Percentiles rank a stretch among this genome's conserved stretches.
Evolutionary conservation across 2,113 vertebrate genomes (phyloP).

Genomic region (Scatophagus argus): DNA sequence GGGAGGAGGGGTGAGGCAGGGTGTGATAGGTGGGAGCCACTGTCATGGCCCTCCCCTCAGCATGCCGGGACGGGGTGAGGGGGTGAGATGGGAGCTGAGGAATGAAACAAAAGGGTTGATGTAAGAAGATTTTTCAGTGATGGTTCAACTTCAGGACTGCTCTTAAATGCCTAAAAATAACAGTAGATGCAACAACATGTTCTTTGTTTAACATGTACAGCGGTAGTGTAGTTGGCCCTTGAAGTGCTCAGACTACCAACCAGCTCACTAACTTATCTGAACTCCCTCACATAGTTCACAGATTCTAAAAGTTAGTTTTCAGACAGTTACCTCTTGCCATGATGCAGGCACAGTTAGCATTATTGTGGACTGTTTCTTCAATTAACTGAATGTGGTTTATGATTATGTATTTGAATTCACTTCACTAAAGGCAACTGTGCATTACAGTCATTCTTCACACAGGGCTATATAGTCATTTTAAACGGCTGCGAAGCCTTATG

Average conservation of each 20-base stretch:
- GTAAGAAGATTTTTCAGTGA: neutral
- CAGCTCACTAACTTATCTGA: too few species aligned
- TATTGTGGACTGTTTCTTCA: slow-evolving; percentile 8
- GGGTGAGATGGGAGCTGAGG: slow-evolving; percentile 95
- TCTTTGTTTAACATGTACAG: too few species aligned
- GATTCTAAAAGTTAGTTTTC: neutral
- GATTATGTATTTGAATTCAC: neutral
- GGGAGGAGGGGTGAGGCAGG: slow-evolving; percentile 95
- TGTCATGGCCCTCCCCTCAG: slow-evolving; percentile 91
- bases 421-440: slow-evolving; percentile 32
- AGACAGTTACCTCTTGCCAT: neutral
- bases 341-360: neutral
- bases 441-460: slow-evolving; percentile 17
- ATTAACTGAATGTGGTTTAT: slow-evolving; percentile 6
- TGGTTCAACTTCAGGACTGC: neutral
- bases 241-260: too few species aligned
- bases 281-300: neutral
- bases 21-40: slow-evolving; percentile 97
- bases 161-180: neutral
- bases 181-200: neutral
- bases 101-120: neutral
- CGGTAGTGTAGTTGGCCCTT: too few species aligned
- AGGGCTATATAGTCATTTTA: neutral
- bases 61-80: slow-evolving; percentile 94
- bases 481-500: slow-evolving; percentile 30